These are phyloP conservation scores for Phaedon cochleariae DNA, from an alignment of 2,888 invertebrate species.

Conservation along the genomic window DNA sequence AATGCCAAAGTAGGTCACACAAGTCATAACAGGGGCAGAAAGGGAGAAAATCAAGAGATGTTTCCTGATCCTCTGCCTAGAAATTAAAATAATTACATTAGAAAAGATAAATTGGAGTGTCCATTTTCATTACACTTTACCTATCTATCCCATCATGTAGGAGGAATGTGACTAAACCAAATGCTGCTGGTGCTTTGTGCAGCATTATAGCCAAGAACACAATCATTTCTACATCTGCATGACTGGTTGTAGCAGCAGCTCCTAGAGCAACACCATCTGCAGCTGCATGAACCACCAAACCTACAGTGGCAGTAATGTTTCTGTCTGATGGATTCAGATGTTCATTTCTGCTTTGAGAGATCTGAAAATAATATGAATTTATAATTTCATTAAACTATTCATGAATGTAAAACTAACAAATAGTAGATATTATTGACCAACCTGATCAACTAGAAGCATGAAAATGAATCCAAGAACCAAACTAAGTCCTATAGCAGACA, in stretches of 20 bases:
- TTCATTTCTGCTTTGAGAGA: conserved; percentile 67
- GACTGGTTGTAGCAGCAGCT: conserved; percentile 96
- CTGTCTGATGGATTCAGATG: conserved; percentile 71
- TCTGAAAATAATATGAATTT: conserved; percentile 43
- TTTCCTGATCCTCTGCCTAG: conserved; percentile 79
- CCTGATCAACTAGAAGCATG: conserved; percentile 96
- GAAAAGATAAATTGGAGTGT: no score
- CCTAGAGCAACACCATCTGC: conserved; percentile 98
- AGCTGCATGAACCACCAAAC: conserved; percentile 97
- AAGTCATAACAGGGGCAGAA: conserved; percentile 88
- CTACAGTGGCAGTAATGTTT: conserved; percentile 93
- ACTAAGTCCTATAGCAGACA: conserved; percentile 89
- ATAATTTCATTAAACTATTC: no score
- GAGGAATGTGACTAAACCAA: conserved; percentile 97
- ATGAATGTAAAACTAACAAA: conserved; percentile 7
- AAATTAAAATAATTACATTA: conserved; percentile 31
- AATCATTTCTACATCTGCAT: conserved; percentile 95
- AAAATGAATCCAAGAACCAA: conserved; percentile 96
- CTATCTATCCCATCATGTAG: conserved; percentile 94
- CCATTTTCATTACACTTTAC: conserved; percentile 45
- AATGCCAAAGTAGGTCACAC: conserved; percentile 93
- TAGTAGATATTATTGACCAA: no score
- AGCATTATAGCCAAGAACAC: conserved; percentile 99
- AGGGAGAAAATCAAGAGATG: conserved; percentile 93
- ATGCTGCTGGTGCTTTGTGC: conserved; percentile 99